These are phyloP conservation scores for Lepidurus apus DNA, from an alignment of 1,140 invertebrate genomes.

Conservation along the genomic window DNA sequence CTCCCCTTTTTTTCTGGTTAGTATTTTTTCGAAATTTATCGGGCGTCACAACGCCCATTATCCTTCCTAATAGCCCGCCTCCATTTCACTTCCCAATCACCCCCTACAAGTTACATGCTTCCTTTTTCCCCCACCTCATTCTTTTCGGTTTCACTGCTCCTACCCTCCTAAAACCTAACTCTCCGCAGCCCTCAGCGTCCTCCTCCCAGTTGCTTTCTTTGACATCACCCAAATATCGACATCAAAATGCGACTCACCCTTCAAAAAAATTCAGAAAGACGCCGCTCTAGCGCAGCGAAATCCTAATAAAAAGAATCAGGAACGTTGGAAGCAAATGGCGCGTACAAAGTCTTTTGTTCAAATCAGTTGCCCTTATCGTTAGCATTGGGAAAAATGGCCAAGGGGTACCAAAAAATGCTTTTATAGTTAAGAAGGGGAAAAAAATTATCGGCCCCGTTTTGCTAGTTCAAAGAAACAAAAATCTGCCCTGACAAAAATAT, in stretches of 20 bases:
- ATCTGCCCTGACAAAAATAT: too few species aligned
- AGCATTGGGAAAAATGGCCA: not conserved
- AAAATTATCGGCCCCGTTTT: too few species aligned
- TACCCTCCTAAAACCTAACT: constrained; percentile 3
- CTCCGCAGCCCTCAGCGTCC: too few species aligned
- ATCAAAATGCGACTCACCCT: too few species aligned
- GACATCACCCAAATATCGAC: too few species aligned
- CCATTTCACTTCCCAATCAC: constrained; percentile 23
- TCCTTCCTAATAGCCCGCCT: constrained; percentile 30
- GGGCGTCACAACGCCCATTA: constrained; percentile 33
- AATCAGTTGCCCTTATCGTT: not conserved
- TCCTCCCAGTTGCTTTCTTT: too few species aligned
- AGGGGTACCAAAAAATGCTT: too few species aligned
- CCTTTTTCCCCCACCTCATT: constrained; percentile 35
- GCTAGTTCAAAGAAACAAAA: too few species aligned
- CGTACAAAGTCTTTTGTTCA: constrained; percentile 20
- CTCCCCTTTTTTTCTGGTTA: constrained; percentile 25
- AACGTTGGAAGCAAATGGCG: not conserved
- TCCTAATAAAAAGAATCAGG: not conserved
- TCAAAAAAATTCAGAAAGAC: too few species aligned
- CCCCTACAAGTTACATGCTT: not conserved
- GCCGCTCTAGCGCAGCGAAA: not conserved
- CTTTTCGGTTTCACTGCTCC: constrained; percentile 30
- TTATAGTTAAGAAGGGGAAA: too few species aligned
- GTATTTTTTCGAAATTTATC: constrained; percentile 34